Conservation (phyloP, 2,797 vertebrate genomes). For the Philypnodon macrostomus region DNA sequence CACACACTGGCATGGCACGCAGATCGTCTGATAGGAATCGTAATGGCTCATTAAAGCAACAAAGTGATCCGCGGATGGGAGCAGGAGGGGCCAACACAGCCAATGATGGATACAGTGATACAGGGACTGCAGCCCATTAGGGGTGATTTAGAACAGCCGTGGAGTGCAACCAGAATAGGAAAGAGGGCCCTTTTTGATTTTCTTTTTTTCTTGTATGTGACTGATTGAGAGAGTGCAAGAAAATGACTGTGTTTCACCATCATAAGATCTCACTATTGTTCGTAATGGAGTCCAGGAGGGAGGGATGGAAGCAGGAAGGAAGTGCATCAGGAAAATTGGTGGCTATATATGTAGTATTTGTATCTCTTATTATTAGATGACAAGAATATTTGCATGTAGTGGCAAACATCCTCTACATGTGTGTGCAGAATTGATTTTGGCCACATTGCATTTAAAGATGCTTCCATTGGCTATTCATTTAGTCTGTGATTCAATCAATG, state of each 20-base stretch:
- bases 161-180: slow-evolving; percentile 62
- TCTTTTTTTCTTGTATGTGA: slow-evolving; percentile 32
- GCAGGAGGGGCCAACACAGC: slow-evolving; percentile 65
- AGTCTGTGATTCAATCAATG: no score
- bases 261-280: slow-evolving; percentile 27
- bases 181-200: slow-evolving; percentile 26
- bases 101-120: slow-evolving; percentile 75
- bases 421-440: no score
- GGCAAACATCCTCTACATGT: no score
- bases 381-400: no score
- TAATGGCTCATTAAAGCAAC: slow-evolving; percentile 78
- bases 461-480: no score
- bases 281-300: slow-evolving; percentile 31
- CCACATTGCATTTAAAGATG: no score
- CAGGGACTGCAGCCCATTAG: slow-evolving; percentile 69
- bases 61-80: slow-evolving; percentile 67
- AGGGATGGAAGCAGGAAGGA: slow-evolving; percentile 10
- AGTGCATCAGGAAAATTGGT: no score
- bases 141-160: slow-evolving; percentile 70
- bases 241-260: slow-evolving; percentile 44
- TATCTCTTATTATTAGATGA: no score
- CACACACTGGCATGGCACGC: slow-evolving; percentile 27
- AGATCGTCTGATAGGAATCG: slow-evolving; percentile 72
- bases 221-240: slow-evolving; percentile 40
- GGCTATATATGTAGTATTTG: no score